Evolutionary conservation across 2,113 vertebrate genomes (phyloP).

Genomic region (Echinops telfairi): DNA sequence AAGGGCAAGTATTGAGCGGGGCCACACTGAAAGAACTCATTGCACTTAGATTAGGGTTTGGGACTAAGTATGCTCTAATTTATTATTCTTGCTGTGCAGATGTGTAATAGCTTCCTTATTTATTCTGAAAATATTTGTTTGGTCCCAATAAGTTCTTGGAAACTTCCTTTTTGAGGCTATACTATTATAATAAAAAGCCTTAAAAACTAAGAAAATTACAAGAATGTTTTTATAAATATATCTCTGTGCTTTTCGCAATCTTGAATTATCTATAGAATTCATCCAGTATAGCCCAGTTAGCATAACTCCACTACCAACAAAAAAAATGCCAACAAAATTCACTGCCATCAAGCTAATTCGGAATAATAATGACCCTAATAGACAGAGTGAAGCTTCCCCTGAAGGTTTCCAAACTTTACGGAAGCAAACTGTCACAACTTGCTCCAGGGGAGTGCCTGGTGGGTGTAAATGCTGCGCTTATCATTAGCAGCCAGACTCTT

Average conservation of each 20-base stretch:
- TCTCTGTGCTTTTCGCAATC: neutral
- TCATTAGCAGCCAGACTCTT: neutral
- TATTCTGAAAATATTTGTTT: constrained; percentile 33
- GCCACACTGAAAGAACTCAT: no score
- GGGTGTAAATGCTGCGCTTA: neutral
- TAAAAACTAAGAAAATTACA: constrained; percentile 23
- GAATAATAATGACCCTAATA: neutral
- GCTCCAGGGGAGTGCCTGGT: no score
- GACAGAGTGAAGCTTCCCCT: neutral
- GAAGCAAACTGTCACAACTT: neutral
- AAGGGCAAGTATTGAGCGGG: no score
- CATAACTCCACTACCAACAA: neutral
- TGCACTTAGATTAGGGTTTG: no score
- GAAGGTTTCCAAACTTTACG: neutral
- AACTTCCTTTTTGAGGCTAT: constrained; percentile 9
- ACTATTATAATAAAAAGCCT: neutral
- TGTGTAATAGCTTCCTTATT: neutral
- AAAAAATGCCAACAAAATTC: neutral
- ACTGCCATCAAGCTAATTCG: neutral
- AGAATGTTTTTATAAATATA: constrained; percentile 1
- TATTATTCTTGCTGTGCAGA: neutral
- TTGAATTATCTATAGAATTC: constrained; percentile 64
- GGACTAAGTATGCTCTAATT: no score
- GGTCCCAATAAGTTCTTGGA: neutral
- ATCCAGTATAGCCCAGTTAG: constrained; percentile 32